Percentiles rank a stretch among this genome's conserved stretches.
These are phyloP conservation scores for Knipowitschia caucasica DNA, from an alignment of 2,797 vertebrate species.

Conservation along the genomic window DNA sequence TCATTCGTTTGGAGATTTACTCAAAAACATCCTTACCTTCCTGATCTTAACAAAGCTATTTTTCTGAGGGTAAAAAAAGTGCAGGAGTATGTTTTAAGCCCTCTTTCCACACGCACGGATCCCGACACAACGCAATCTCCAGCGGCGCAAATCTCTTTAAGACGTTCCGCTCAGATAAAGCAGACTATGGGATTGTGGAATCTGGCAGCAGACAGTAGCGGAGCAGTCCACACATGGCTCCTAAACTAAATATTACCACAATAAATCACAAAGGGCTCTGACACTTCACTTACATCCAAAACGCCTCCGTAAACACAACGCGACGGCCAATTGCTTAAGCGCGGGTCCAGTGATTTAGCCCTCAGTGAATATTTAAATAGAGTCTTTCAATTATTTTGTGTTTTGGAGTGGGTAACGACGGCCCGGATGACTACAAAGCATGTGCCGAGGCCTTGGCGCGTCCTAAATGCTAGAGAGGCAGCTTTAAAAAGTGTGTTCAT, in stretches of 20 bases:
- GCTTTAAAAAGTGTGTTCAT: too few relatives aligned
- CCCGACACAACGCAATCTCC: background rate
- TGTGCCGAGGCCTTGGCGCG: background rate
- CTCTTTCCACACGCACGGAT: background rate
- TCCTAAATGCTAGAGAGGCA: background rate
- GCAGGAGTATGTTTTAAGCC: background rate
- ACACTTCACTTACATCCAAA: background rate
- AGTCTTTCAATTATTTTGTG: background rate
- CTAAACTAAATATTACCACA: background rate
- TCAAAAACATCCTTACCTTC: too few relatives aligned
- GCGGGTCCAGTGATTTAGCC: background rate
- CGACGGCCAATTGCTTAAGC: background rate
- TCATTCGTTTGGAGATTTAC: too few relatives aligned
- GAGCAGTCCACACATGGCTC: background rate
- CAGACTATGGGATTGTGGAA: background rate
- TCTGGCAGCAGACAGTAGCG: background rate
- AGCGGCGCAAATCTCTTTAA: background rate
- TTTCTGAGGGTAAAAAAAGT: too few relatives aligned
- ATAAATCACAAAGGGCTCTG: background rate
- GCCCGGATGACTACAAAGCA: background rate
- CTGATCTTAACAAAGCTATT: too few relatives aligned
- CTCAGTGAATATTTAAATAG: background rate
- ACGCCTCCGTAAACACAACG: background rate
- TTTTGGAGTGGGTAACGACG: background rate
- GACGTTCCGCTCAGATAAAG: background rate